Base-by-base conservation (phyloP, 2,797 vertebrate species). In the Pygocentrus nattereri region DNA sequence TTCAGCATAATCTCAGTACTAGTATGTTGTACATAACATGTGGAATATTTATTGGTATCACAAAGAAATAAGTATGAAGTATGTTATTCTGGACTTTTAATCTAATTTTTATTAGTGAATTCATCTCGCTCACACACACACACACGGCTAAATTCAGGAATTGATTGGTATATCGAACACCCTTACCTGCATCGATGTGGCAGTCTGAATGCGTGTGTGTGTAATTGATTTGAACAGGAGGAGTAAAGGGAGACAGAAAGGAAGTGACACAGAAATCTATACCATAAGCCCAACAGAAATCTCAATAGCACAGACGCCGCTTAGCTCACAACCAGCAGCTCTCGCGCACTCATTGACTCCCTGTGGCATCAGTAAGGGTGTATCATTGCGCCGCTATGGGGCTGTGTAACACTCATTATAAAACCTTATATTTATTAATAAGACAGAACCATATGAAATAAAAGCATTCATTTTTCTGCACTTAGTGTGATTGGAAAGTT, bases 101-200 rank as follows among this genome's bases (percentile, higher is more conserved):
- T 11, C 10, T 12, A 12, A 44, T 12, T 44, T 12, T 10, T 10
- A 44, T 44, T 44, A 44, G 41, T 44, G 16, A 0, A 31, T 15
- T n/a, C n/a, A n/a, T 70, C 12, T 69, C n/a, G 50, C 41, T 15
- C n/a, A n/a, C n/a, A n/a, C n/a, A n/a, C n/a, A n/a, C n/a, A n/a
- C n/a, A n/a, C n/a, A n/a, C n/a, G n/a, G n/a, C n/a, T n/a, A n/a
- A n/a, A n/a, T n/a, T 44, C 84, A 89, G 85, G 88, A 87, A 94
- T 93, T 91, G 91, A 94, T 90, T 91, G 86, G 76, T 81, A 87
- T 87, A 90, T 92, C 89, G 89, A 89, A 89, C 80, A 74, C 86
- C 89, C 89, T 91, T 91, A 92, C 90, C 90, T 90, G 87, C 90
- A 93, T 94, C 91, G 93, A 94, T 94, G 92, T 69, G 85, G 86